Percentiles rank a stretch among this genome's conserved stretches.
Conservation (phyloP, 2,888 invertebrate species). For the Lissonota sp. region DNA sequence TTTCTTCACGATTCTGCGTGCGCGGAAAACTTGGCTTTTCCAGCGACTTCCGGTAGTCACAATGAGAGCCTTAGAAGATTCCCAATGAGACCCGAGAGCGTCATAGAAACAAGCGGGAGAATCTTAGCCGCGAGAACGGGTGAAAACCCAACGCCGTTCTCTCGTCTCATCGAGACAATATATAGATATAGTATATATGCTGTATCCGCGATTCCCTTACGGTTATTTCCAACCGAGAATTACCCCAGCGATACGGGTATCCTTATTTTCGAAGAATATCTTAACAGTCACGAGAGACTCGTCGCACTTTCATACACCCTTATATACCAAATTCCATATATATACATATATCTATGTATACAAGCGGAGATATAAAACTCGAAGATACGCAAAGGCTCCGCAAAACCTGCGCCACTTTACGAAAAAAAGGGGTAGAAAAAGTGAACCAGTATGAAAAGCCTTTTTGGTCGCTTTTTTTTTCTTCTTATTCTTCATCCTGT, state of each 20-base stretch:
- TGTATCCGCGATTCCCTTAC: conserved; percentile 79
- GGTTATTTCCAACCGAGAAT: conserved; percentile 82
- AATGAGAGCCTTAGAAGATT: conserved; percentile 73
- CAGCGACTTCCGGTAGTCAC: conserved; percentile 41
- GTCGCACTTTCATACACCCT: conserved; percentile 31
- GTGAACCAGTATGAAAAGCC: conserved; percentile 45
- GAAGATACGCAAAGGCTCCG: conserved; percentile 33
- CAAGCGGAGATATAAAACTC: conserved; percentile 1
- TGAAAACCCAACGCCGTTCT: conserved; percentile 22
- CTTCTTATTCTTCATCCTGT: conserved; percentile 36
- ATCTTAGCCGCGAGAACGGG: conserved; percentile 74
- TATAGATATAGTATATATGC: too few relatives aligned
- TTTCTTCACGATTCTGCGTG: conserved; percentile 39
- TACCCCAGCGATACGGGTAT: conserved; percentile 78
- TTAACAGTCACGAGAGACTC: conserved; percentile 73
- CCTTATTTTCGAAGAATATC: conserved; percentile 81
- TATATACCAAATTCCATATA: conserved; percentile 7
- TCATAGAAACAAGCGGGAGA: conserved; percentile 74
- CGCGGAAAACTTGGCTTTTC: conserved; percentile 42
- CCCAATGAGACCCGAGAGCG: conserved; percentile 81
- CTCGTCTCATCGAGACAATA: conserved; percentile 56
- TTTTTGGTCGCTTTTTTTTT: conserved; percentile 58
- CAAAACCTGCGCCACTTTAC: conserved; percentile 50
- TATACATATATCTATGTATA: conserved; percentile 7
- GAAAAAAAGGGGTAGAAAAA: conserved; percentile 58